These are phyloP conservation scores for Casuarius casuarius DNA, from an alignment of 2,113 vertebrate genomes.

Conservation along the genomic window DNA sequence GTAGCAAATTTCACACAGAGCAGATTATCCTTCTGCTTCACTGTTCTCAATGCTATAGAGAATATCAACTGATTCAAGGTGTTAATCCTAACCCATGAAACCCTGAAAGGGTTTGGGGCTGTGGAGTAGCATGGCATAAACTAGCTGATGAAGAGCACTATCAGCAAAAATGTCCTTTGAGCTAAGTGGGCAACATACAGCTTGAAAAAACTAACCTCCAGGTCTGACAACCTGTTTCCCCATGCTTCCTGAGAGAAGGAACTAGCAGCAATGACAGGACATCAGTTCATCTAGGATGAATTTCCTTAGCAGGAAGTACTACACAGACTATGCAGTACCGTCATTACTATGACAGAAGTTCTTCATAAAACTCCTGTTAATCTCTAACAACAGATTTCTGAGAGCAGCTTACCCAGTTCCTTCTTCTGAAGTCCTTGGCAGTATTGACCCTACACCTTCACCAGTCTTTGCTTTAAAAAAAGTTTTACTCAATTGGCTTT, in stretches of 20 bases:
- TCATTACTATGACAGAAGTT: background rate
- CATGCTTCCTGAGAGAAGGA: background rate
- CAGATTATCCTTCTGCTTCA: background rate
- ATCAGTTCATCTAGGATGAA: background rate
- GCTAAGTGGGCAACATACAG: background rate
- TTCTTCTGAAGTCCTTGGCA: background rate
- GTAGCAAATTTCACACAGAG: background rate
- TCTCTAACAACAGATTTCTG: background rate
- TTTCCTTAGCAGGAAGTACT: background rate
- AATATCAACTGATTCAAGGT: background rate
- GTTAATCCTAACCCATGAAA: background rate
- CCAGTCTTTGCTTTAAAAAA: background rate
- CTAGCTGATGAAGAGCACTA: background rate
- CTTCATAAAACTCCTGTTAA: background rate
- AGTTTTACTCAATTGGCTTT: background rate
- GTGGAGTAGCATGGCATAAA: background rate
- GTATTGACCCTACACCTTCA: background rate
- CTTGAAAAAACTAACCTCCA: background rate
- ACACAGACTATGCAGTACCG: background rate
- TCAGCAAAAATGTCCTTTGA: background rate
- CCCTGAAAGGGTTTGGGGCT: background rate
- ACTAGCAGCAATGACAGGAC: background rate
- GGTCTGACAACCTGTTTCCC: background rate
- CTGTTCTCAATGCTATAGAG: background rate
- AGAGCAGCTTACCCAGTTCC: background rate